Conservation (phyloP, 2,797 vertebrate genomes). For the Cuniculus paca region DNA sequence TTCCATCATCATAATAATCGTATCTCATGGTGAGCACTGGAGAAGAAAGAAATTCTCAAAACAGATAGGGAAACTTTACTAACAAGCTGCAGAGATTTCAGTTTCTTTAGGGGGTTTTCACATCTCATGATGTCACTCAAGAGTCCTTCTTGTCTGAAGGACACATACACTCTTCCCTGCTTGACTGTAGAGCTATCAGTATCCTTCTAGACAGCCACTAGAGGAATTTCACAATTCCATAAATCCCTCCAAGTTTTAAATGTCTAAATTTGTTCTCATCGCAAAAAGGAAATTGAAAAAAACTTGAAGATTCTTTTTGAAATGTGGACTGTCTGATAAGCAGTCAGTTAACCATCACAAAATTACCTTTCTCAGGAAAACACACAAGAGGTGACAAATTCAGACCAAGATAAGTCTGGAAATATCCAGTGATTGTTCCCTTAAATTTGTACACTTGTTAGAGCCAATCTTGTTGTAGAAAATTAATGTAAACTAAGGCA, state of each 20-base stretch:
- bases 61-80: neutral
- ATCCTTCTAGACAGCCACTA: neutral
- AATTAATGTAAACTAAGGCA: neutral
- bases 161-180: neutral
- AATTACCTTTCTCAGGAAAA: conserved; percentile 45
- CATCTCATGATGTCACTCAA: neutral
- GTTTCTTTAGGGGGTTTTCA: neutral
- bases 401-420: conserved; percentile 53
- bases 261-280: neutral
- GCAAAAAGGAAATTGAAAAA: neutral
- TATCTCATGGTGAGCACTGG: neutral
- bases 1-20: neutral
- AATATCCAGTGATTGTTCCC: neutral
- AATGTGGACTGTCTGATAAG: neutral
- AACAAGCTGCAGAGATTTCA: neutral
- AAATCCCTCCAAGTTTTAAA: neutral
- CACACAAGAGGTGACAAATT: conserved; percentile 42
- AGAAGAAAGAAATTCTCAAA: neutral
- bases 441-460: conserved; percentile 12
- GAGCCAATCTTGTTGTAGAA: neutral
- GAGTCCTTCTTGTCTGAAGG: neutral
- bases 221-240: neutral
- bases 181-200: neutral
- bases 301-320: neutral
- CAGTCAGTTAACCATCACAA: conserved; percentile 56